Conservation (phyloP, 2,888 invertebrate genomes). For the Eubasilissa splendida region DNA sequence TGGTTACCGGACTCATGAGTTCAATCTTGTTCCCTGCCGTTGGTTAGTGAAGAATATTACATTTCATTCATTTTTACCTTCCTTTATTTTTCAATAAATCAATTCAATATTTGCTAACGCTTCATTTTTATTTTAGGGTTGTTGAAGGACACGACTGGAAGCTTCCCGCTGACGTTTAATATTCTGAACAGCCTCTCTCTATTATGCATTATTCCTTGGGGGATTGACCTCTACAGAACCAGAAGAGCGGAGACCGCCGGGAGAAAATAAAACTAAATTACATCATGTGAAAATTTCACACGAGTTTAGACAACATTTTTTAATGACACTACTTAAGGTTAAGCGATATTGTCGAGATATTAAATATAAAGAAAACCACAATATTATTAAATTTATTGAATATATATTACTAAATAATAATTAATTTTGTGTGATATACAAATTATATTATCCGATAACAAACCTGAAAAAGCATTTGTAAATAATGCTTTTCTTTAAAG, state of each 20-base stretch:
- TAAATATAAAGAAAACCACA: no score
- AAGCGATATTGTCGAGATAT: no score
- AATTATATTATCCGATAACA: no score
- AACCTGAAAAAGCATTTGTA: no score
- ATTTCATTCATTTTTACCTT: neutral
- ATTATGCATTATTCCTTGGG: constrained; percentile 77
- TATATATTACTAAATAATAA: no score
- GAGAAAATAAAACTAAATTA: no score
- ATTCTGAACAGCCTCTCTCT: constrained; percentile 73
- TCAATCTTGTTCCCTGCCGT: constrained; percentile 75
- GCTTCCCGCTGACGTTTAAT: constrained; percentile 74
- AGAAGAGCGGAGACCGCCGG: neutral
- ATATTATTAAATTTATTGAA: no score
- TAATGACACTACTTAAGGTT: no score
- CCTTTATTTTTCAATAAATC: constrained; percentile 52
- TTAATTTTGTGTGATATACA: no score
- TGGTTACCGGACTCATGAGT: constrained; percentile 75
- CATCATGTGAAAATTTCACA: no score
- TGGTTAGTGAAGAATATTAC: constrained; percentile 67
- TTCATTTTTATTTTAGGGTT: constrained; percentile 69
- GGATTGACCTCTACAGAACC: constrained; percentile 68
- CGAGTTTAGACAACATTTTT: no score
- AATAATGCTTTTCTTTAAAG: no score
- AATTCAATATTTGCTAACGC: neutral
- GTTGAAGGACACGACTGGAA: constrained; percentile 75